Conservation (phyloP, 2,888 invertebrate genomes). For the Amphipoea lucens region DNA sequence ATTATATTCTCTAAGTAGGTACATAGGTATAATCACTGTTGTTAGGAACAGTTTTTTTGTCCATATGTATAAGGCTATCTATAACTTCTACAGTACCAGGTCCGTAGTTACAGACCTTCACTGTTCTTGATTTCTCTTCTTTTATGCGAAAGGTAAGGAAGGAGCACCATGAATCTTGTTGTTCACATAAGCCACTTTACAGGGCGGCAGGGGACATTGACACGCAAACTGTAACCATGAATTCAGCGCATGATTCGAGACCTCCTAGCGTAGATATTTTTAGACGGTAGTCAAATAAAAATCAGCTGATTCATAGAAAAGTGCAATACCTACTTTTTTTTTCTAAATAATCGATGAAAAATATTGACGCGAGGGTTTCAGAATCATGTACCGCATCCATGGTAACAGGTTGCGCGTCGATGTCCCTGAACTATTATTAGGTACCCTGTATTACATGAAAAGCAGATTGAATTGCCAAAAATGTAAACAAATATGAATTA, state of each 20-base stretch:
- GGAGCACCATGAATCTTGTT: neutral
- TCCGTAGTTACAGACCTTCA: neutral
- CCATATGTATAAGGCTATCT: neutral
- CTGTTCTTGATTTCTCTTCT: conserved; percentile 3
- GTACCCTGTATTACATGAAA: neutral
- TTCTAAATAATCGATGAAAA: no score
- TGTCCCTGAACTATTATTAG: neutral
- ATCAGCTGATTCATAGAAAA: neutral
- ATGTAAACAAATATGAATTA: no score
- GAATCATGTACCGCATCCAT: neutral
- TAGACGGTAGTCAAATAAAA: neutral
- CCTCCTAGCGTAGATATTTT: neutral
- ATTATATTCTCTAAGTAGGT: neutral
- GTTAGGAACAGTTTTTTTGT: neutral
- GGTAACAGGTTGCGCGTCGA: neutral
- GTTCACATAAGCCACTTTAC: neutral
- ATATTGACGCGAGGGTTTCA: neutral
- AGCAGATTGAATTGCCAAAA: no score
- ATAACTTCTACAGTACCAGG: neutral
- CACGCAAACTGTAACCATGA: neutral
- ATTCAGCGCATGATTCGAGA: neutral
- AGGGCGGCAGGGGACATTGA: neutral
- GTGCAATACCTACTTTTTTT: neutral
- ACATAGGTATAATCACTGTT: neutral
- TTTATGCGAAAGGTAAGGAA: neutral